phyloP scores from a whole-genome alignment of 2,113 vertebrate species.

The Actenoides hombroni region DNA sequence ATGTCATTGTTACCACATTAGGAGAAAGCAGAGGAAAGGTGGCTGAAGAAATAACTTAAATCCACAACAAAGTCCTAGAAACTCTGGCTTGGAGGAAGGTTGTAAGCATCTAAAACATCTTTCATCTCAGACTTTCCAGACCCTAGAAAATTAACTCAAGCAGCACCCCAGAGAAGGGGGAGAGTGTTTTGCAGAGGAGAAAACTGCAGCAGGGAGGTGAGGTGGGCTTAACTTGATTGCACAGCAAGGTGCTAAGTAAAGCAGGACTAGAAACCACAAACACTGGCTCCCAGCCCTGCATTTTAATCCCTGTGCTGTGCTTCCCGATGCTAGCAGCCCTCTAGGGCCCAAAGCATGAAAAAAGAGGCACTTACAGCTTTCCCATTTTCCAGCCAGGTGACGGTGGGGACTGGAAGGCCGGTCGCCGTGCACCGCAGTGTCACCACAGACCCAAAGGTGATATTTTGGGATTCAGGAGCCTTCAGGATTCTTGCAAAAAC shows the following conservation, averaged over 20 bases:
- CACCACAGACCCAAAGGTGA: conserved; percentile 89
- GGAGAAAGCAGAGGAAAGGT: not conserved
- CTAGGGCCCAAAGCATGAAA: not conserved
- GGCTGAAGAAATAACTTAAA: not conserved
- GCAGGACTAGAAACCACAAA: not conserved
- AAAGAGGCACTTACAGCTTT: conserved; percentile 84
- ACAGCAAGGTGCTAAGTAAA: not conserved
- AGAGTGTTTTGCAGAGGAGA: not conserved
- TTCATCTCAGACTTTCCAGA: not conserved
- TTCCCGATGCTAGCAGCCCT: not conserved
- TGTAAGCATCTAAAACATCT: not conserved
- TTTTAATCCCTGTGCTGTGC: not conserved
- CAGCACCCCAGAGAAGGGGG: not conserved
- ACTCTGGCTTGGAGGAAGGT: not conserved
- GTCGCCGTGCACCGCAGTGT: conserved; percentile 86
- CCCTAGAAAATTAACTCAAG: not conserved
- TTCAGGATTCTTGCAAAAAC: conserved; percentile 93
- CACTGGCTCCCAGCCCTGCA: not conserved
- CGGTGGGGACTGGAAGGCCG: conserved; percentile 88
- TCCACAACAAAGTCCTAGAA: not conserved
- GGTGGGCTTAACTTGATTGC: not conserved
- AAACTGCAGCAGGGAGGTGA: not conserved
- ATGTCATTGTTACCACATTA: not conserved
- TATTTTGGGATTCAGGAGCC: conserved; percentile 89
- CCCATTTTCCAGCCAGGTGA: conserved; percentile 96